Evolutionary conservation across 2,888 invertebrate species (phyloP).

Genomic region (Tiliacea aurago): DNA sequence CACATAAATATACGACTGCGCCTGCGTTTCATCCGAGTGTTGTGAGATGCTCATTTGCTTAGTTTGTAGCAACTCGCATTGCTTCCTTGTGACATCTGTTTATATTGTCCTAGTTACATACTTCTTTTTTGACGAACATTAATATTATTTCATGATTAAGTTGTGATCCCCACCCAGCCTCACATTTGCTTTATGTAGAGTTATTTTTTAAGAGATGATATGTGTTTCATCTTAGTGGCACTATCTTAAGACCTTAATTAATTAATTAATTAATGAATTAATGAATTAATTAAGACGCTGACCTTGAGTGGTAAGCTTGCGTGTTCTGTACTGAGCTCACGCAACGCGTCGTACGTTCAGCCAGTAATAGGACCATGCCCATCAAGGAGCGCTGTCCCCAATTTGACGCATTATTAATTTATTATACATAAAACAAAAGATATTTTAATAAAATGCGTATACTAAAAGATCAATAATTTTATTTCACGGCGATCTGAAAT

Average conservation of each 20-base stretch:
- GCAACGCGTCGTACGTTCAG: too few relatives aligned
- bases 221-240: slow-evolving; percentile 46
- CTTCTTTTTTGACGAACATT: slow-evolving; percentile 22
- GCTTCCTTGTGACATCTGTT: slow-evolving; percentile 44
- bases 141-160: slow-evolving; percentile 17
- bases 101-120: slow-evolving; percentile 42
- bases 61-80: slow-evolving; percentile 28
- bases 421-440: too few relatives aligned
- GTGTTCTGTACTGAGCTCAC: too few relatives aligned
- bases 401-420: too few relatives aligned
- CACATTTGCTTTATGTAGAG: slow-evolving; percentile 23
- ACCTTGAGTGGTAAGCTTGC: too few relatives aligned
- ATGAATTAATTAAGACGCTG: too few relatives aligned
- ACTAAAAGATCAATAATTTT: too few relatives aligned
- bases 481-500: too few relatives aligned
- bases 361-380: too few relatives aligned
- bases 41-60: slow-evolving; percentile 53
- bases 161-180: slow-evolving; percentile 6
- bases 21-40: slow-evolving; percentile 45
- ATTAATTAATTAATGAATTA: too few relatives aligned
- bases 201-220: slow-evolving; percentile 22
- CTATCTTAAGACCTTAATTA: slow-evolving; percentile 53
- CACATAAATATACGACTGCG: slow-evolving; percentile 25
- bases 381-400: too few relatives aligned
- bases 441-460: too few relatives aligned